Base-by-base conservation (phyloP, 2,888 invertebrate species). In the Morpho helenor region DNA sequence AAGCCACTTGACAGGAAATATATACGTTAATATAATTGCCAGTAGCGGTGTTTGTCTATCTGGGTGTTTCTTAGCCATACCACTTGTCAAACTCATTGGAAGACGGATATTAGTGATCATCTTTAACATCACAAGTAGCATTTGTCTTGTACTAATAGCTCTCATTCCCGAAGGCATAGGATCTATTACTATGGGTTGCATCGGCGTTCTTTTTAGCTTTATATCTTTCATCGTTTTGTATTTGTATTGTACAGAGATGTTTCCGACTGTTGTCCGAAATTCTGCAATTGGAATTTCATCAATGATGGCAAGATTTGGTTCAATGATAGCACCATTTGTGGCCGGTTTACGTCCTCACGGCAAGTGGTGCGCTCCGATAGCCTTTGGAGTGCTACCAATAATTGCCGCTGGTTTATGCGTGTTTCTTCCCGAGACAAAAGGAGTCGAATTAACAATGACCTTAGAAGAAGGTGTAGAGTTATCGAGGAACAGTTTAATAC, bases 201-300 rank as follows among this genome's bases (percentile, higher is more conserved):
- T 94, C 42, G 95, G 95, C 4, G 94, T 96, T 69, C 93, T 96
- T 57, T 95, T 96, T 8, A 93, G 95, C 70, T 95, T 96, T 0
- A 92, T 96, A 31, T 93, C 94, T 6, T 97, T 97, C 74, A 94
- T 96, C 3, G 94, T 95, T 3, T 93, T 65, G 22, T 67, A 67
- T 47, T 62, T 69, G 41, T 67, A 66, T 54, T 71, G 66, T 31
- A 95, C 96, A 0, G 97, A 98, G 84, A 86, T 97, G 66, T 97
- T 96, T 75, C 97, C 97, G 0, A 98, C 97, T 0, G 94, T 96
- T 7, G 94, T 97, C 2, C 92, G 97, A 7, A 97, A 96, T 73
- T 94, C 95, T 53, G 97, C 96, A 0, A 92, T 97, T 67, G 97
- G 97, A 5, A 91, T 95, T 9, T 94, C 95, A 45, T 97, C 97